Evolutionary conservation across 2,888 invertebrate species (phyloP).

Genomic region (Latrodectus elegans): DNA sequence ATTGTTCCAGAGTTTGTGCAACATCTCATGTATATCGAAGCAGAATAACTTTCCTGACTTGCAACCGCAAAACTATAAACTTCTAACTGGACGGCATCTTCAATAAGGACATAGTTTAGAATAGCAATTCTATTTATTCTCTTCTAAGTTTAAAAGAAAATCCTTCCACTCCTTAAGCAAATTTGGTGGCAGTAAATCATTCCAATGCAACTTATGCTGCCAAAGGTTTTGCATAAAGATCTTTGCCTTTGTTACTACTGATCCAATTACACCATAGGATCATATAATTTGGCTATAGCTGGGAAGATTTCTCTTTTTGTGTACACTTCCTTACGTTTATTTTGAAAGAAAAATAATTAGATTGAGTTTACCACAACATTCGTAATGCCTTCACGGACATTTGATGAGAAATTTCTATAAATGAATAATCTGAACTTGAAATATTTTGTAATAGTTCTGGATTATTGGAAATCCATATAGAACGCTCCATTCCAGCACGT

Average conservation of each 20-base stretch:
- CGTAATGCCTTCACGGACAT: neutral
- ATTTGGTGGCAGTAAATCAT: neutral
- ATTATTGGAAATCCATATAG: neutral
- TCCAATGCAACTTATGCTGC: neutral
- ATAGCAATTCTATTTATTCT: no score
- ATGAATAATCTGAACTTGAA: neutral
- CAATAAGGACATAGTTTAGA: no score
- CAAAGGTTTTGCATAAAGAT: neutral
- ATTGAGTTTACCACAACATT: neutral
- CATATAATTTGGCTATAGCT: neutral
- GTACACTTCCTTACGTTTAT: neutral
- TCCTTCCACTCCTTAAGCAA: neutral
- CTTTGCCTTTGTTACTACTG: neutral
- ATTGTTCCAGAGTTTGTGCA: neutral
- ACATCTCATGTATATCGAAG: neutral
- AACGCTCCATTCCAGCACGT: neutral
- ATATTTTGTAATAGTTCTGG: no score
- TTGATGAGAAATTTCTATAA: neutral
- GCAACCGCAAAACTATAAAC: neutral
- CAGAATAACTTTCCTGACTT: neutral
- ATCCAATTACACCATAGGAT: slow-evolving; percentile 13
- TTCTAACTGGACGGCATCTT: no score
- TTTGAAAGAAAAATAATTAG: neutral
- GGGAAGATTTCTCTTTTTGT: slow-evolving; percentile 18
- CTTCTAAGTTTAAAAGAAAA: neutral